Percentiles rank a stretch among this genome's conserved stretches.
phyloP scores from a whole-genome alignment of 2,797 vertebrate species.

The Tarsius wallacei region DNA sequence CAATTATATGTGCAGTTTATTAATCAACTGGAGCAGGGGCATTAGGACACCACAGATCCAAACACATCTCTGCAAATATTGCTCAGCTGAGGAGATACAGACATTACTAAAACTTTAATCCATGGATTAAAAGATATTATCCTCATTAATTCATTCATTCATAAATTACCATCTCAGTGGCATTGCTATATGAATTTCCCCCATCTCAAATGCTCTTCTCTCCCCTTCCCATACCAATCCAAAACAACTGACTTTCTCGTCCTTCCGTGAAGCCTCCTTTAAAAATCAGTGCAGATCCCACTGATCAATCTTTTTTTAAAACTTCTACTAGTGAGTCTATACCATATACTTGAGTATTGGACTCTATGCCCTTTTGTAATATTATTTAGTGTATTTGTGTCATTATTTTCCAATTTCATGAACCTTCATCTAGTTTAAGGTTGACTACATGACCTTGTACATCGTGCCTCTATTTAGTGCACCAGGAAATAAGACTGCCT shows the following conservation, averaged over 20 bases:
- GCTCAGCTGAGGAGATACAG: not conserved
- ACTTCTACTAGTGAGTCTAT: not conserved
- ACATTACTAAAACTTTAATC: conserved; percentile 51
- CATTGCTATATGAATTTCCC: conserved; percentile 27
- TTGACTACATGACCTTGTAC: conserved; percentile 50
- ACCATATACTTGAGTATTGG: not conserved
- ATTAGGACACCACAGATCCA: conserved; percentile 45
- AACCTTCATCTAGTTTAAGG: conserved; percentile 38
- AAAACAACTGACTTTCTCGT: conserved; percentile 53
- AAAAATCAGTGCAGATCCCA: not conserved
- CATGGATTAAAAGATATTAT: conserved; percentile 18
- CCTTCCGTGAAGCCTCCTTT: conserved; percentile 21
- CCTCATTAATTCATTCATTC: conserved; percentile 26
- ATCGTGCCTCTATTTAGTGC: conserved; percentile 3
- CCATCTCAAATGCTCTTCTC: conserved; percentile 16
- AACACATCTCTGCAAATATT: conserved; percentile 65
- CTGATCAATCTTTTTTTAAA: not conserved
- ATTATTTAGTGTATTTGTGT: conserved; percentile 50
- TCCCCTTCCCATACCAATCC: not conserved
- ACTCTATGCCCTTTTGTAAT: conserved; percentile 23
- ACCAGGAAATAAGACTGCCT: conserved; percentile 1
- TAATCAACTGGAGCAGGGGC: not conserved
- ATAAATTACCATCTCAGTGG: conserved; percentile 15
- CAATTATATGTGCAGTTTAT: conserved; percentile 13
- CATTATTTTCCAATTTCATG: conserved; percentile 40